Evolutionary conservation across 2,113 vertebrate genomes (phyloP).

Genomic region (Thalassarche chlororhynchos): DNA sequence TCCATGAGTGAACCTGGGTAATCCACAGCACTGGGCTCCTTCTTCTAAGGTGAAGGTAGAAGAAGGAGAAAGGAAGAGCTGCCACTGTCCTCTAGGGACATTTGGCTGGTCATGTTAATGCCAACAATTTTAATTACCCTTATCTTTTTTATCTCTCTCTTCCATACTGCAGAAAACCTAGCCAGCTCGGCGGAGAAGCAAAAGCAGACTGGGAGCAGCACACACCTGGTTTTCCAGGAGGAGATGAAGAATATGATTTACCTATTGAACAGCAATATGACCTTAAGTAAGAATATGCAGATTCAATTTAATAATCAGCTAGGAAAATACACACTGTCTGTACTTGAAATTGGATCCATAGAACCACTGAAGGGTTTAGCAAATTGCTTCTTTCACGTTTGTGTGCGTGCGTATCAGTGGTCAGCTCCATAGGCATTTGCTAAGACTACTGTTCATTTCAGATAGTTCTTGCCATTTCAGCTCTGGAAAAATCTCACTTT

Average conservation of each 20-base stretch:
- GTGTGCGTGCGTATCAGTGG: not conserved
- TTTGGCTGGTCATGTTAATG: not conserved
- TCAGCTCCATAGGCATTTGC: not conserved
- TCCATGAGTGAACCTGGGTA: not conserved
- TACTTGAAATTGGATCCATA: constrained; percentile 59
- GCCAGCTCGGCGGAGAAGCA: not conserved
- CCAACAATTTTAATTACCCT: not conserved
- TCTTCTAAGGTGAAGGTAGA: not conserved
- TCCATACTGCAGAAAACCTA: not conserved
- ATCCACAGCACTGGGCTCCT: not conserved
- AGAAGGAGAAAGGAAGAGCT: not conserved
- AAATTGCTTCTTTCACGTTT: constrained; percentile 33
- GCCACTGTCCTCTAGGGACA: not conserved
- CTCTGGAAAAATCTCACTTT: constrained; percentile 24
- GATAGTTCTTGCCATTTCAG: constrained; percentile 35
- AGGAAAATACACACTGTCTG: constrained; percentile 39
- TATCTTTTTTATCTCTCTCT: not conserved
- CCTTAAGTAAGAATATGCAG: not conserved
- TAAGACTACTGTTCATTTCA: constrained; percentile 53
- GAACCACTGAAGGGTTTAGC: constrained; percentile 36
- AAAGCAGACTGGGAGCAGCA: not conserved
- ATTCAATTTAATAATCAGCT: constrained; percentile 26
- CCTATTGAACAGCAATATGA: not conserved
- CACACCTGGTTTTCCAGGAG: not conserved
- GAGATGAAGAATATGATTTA: not conserved